These are phyloP conservation scores for Lasaia peninsularis DNA, from an alignment of 1,140 invertebrate genomes.

Conservation along the genomic window DNA sequence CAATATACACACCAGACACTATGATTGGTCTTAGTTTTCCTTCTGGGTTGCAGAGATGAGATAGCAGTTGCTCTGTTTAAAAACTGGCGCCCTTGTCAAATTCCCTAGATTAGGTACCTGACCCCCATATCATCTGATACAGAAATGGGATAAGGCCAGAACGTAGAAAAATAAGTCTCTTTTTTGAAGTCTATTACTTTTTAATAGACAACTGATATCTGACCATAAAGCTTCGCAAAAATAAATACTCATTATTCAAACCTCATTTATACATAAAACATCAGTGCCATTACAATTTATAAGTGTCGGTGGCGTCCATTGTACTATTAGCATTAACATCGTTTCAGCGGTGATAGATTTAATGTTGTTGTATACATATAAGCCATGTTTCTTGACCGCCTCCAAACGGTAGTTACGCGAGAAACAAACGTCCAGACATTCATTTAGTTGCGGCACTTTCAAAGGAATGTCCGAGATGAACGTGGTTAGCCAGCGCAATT, in stretches of 20 bases:
- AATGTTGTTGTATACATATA: conserved; percentile 18
- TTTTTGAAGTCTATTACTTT: too few species aligned
- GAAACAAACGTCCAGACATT: conserved; percentile 25
- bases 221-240: too few species aligned
- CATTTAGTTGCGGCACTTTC: conserved; percentile 27
- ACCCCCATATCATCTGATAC: too few species aligned
- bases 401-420: conserved; percentile 19
- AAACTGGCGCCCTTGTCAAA: too few species aligned
- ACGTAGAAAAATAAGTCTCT: too few species aligned
- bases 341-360: not conserved
- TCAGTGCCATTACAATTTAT: not conserved
- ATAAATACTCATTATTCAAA: not conserved
- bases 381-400: conserved; percentile 19
- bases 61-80: too few species aligned
- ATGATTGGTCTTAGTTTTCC: too few species aligned
- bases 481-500: not conserved
- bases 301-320: not conserved
- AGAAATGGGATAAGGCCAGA: too few species aligned
- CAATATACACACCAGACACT: too few species aligned
- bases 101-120: too few species aligned
- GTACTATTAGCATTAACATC: conserved; percentile 9
- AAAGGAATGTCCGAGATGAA: conserved; percentile 32
- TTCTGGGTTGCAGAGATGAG: too few species aligned
- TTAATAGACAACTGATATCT: too few species aligned
- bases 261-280: not conserved